Base-by-base conservation (phyloP, 1,140 invertebrate genomes). In the Mactra quadrangularis region DNA sequence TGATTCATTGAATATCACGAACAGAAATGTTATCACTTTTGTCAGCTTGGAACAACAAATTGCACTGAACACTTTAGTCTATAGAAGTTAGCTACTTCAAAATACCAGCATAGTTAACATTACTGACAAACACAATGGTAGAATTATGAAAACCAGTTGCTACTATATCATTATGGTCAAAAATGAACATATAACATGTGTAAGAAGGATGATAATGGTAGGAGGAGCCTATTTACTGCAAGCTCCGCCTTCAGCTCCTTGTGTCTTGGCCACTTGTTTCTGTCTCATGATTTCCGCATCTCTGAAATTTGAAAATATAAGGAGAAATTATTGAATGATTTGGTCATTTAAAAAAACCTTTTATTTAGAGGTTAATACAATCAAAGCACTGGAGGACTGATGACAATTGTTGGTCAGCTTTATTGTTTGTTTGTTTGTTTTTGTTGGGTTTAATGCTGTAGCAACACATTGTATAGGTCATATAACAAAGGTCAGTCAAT, bases 251-350 rank as follows among this genome's bases (percentile, higher is more conserved):
- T 66, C 70, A 64, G 57, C 85, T 3, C 55, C 68, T 38, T 15
- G 83, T 4, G 38, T 50, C 45, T 88, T 88, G 50, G 87, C 83
- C 45, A 83, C 62, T 84, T 97, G 96, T 93, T 97, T 97, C 89
- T 96, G 95, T 89, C 96, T 93, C 96, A 97, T 96, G 86, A 96
- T 85, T 89, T 97, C 96, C 41, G 96, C 96, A 95, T 97, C 96
- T 89, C 96, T 96, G 88, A 57, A 91, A 89, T 53, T 70, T 59
- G 68, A 94, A 94, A n/a, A 38, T 15, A 19, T 22, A 19, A 22
- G 19, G 9, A 47, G 45, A 47, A 55, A 55, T 4, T 19, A 55
- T 55, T 7, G 3, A 55, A 55, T 9, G 6, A n/a, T 6, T 9
- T 55, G 19, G 6, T 7, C 6, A n/a, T 55, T 4, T 55, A 55